Evolutionary conservation across 2,888 invertebrate species (phyloP), one percentile per base, ranked within the genome.

Genomic region (Sipunculus nudus): DNA sequence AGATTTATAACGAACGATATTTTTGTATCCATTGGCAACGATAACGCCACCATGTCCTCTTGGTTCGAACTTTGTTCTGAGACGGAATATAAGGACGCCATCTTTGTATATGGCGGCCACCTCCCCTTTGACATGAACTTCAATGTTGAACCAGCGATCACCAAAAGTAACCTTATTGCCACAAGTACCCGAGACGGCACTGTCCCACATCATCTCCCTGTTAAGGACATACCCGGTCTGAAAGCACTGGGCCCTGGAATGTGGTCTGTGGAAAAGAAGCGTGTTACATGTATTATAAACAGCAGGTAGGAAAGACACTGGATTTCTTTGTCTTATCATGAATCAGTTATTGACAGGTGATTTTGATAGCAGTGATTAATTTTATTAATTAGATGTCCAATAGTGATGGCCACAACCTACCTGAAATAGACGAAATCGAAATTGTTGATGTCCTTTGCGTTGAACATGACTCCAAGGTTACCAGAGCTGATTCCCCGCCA

Each of bases 341-440:
- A n/a, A n/a, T n/a, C n/a, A n/a, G n/a, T n/a, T n/a, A n/a, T n/a
- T n/a, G n/a, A n/a, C n/a, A n/a, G n/a, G n/a, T n/a, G n/a, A n/a
- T n/a, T n/a, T n/a, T n/a, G n/a, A n/a, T n/a, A n/a, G n/a, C n/a
- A n/a, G n/a, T n/a, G n/a, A n/a, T n/a, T n/a, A n/a, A n/a, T n/a
- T n/a, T n/a, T n/a, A n/a, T n/a, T n/a, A n/a, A n/a, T n/a, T n/a
- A n/a, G n/a, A n/a, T n/a, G n/a, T n/a, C n/a, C n/a, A n/a, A n/a
- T n/a, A n/a, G n/a, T n/a, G n/a, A n/a, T n/a, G n/a, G n/a, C n/a
- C n/a, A n/a, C n/a, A n/a, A n/a, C n/a, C n/a, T n/a, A 43, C 43
- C 43, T 23, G 43, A 43, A 43, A 26, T 43, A 43, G 43, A 43
- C 43, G 43, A 43, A 43, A 21, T 43, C 43, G 26, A 43, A 43